A percentile compares a stretch with the other conserved stretches of the same genome.
Conservation (phyloP, 2,888 invertebrate genomes). For the Diaperis boleti region DNA sequence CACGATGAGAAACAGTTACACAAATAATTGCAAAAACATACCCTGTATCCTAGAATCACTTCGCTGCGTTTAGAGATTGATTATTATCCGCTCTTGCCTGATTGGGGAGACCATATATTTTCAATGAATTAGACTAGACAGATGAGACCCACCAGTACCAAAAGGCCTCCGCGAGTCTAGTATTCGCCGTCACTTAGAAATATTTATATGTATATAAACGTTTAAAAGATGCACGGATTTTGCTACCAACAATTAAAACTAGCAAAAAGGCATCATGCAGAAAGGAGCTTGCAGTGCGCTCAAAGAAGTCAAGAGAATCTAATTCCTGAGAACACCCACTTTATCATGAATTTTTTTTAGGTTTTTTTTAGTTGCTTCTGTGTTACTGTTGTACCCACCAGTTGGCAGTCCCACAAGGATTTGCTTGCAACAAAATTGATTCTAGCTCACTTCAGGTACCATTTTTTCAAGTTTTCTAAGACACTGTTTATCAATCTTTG, state of each 20-base stretch:
- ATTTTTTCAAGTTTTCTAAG: no score
- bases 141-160: conserved; percentile 27
- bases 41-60: conserved; percentile 93
- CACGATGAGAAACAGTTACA: conserved; percentile 68
- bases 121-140: conserved; percentile 46
- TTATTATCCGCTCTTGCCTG: conserved; percentile 63
- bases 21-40: conserved; percentile 93
- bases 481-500: no score
- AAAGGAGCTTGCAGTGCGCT: neutral
- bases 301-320: conserved; percentile 1
- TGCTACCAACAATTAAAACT: conserved; percentile 35
- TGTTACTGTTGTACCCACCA: no score
- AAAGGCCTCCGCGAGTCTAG: conserved; percentile 22
- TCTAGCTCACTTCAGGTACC: no score
- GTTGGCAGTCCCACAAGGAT: neutral
- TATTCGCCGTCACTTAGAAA: conserved; percentile 7
- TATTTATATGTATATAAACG: neutral
- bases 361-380: no score
- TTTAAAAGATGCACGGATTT: conserved; percentile 23
- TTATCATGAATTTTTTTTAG: no score
- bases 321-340: conserved; percentile 12
- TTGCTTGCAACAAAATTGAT: no score
- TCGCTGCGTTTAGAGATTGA: conserved; percentile 70
- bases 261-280: conserved; percentile 32
- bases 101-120: conserved; percentile 59